Base-by-base conservation (phyloP, 2,797 vertebrate genomes). In the Pseudopleuronectes americanus region DNA sequence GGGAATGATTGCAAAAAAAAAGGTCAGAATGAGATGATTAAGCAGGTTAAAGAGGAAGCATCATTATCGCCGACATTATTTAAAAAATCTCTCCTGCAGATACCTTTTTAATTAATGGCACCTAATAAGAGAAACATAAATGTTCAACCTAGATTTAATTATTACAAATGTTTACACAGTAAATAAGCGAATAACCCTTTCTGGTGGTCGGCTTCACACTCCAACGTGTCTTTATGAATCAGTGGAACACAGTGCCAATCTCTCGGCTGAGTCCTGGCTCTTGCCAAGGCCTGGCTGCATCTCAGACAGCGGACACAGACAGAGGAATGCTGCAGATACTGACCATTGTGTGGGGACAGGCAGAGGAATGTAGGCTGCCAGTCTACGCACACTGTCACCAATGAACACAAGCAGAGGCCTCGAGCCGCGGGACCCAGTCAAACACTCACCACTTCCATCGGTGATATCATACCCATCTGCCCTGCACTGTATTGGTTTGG, bases 311-410 rank as follows among this genome's bases (percentile, higher is more conserved):
- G 71, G 80, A 88, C 89, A 85, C 84, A 92, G 91, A 89, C 91
- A 89, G 81, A 90, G 91, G 93, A 94, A 93, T 92, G 92, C 89
- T 88, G 89, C 90, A 90, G 90, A 89, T 79, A 83, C 86, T 89
- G 83, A 76, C 88, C 87, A 91, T 92, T 93, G 91, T 93, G 90
- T 91, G 77, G 81, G 76, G 83, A 91, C 79, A 88, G 84, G 87
- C 86, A 89, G 81, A 89, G 92, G 92, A 93, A 93, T 93, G 92
- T 87, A 68, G 89, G 84, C 89, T 84, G 87, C 83, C 89, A 84
- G 86, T 87, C 87, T 85, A 59, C 85, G 57, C 76, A 87, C 78
- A 87, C 88, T 80, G 84, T 87, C 87, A 88, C 90, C 86, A 89
- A 77, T 86, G 81, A 91, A 90, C 91, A 92, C 89, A 91, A 84